These are phyloP conservation scores for Erpetoichthys calabaricus DNA, from an alignment of 2,797 vertebrate genomes.

Conservation along the genomic window DNA sequence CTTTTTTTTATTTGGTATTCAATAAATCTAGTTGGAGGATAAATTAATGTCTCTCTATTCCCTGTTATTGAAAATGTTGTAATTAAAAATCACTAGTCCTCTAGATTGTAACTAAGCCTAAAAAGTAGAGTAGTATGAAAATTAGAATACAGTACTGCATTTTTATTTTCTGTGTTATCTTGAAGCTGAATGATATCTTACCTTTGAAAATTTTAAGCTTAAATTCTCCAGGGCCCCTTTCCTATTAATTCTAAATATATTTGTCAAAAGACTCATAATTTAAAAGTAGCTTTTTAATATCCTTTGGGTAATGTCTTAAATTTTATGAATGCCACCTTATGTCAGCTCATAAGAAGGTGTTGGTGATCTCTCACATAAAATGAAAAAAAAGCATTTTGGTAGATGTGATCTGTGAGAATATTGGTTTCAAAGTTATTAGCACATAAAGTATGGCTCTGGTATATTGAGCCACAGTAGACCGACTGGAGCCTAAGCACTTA, in stretches of 20 bases:
- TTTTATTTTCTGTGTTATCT: too few relatives aligned
- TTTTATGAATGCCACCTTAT: constrained; percentile 10
- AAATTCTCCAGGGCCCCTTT: too few relatives aligned
- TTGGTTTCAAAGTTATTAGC: not conserved
- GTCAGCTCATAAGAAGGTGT: constrained; percentile 10
- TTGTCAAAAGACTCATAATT: constrained; percentile 7
- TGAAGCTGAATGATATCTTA: too few relatives aligned
- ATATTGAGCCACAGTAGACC: too few relatives aligned
- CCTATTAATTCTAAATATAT: constrained; percentile 1
- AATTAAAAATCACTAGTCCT: not conserved
- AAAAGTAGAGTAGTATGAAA: not conserved
- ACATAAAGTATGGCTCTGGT: too few relatives aligned
- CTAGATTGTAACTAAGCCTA: not conserved
- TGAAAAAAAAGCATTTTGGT: not conserved
- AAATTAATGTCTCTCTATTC: not conserved
- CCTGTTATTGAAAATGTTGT: not conserved
- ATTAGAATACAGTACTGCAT: not conserved
- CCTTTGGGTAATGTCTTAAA: constrained; percentile 8
- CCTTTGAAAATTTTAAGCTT: too few relatives aligned
- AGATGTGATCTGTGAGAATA: constrained; percentile 6
- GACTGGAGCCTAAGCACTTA: too few relatives aligned
- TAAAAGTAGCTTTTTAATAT: constrained; percentile 10
- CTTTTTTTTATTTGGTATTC: not conserved
- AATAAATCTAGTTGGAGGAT: not conserved
- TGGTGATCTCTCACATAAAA: constrained; percentile 9